Conservation (phyloP, 35 echinoderm and acorn worm genomes). For the Eucidaris tribuloides region DNA sequence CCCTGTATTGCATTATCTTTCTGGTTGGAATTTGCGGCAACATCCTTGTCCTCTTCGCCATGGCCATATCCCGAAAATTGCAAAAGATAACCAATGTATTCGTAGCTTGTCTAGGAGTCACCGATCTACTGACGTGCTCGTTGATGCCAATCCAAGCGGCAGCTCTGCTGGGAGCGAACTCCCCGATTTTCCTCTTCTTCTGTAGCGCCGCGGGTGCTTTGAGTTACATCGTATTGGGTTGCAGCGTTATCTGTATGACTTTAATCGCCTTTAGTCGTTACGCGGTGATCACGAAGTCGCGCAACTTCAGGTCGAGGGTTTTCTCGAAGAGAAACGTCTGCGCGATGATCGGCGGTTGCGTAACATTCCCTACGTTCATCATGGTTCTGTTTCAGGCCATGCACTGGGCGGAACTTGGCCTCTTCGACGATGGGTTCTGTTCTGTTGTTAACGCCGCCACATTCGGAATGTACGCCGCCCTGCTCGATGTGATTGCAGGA, state of each 20-base stretch:
- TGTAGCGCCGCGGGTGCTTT: constrained; percentile 62
- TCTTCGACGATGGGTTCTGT: not conserved
- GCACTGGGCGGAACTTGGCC: constrained; percentile 15
- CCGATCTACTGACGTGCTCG: constrained; percentile 68
- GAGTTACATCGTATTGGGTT: constrained; percentile 70
- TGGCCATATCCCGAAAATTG: constrained; percentile 68
- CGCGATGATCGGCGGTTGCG: constrained; percentile 53
- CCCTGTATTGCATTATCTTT: constrained; percentile 49
- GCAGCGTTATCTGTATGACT: constrained; percentile 73
- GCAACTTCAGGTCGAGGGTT: constrained; percentile 38
- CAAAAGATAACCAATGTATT: constrained; percentile 83
- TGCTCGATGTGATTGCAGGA: constrained; percentile 28
- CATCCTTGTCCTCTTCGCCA: constrained; percentile 60
- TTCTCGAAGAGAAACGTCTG: constrained; percentile 44
- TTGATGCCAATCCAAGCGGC: constrained; percentile 75
- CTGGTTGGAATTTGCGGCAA: constrained; percentile 74
- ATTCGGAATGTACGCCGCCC: constrained; percentile 5
- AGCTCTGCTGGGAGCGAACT: constrained; percentile 53
- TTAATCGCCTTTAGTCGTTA: constrained; percentile 81
- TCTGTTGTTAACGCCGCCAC: not conserved
- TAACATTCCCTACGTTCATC: constrained; percentile 26
- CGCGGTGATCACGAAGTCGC: constrained; percentile 61
- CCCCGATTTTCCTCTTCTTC: constrained; percentile 38
- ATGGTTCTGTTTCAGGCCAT: not conserved
- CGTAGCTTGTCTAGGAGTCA: constrained; percentile 68